These are phyloP conservation scores for Eunapius fragilis DNA, from an alignment of 37 sponge, comb jelly and placozoan genomes.

Conservation along the genomic window DNA sequence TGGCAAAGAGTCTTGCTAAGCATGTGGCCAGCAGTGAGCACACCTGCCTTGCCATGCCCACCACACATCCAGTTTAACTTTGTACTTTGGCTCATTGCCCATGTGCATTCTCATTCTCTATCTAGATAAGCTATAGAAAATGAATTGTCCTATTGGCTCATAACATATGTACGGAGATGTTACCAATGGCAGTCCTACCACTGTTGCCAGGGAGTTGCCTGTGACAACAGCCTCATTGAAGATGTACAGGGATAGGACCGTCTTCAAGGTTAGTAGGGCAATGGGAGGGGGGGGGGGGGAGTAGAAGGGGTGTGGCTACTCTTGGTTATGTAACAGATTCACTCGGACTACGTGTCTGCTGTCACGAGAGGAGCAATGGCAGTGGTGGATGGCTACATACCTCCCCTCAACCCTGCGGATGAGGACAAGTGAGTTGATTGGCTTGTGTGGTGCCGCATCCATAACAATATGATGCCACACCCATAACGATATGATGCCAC, in stretches of 20 bases:
- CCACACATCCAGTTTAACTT: too few relatives aligned
- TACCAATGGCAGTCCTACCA: too few relatives aligned
- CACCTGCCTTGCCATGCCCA: too few relatives aligned
- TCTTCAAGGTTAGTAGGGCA: conserved; percentile 69
- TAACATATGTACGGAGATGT: too few relatives aligned
- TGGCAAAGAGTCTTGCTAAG: too few relatives aligned
- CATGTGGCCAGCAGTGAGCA: too few relatives aligned
- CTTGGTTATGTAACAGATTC: conserved; percentile 38
- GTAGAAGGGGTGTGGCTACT: background rate
- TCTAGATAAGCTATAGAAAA: too few relatives aligned
- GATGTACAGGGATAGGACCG: conserved; percentile 75
- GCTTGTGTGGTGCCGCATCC: background rate
- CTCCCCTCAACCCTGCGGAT: conserved; percentile 90
- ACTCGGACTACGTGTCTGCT: conserved; percentile 82
- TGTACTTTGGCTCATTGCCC: too few relatives aligned
- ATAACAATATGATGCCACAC: too few relatives aligned
- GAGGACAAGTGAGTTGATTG: conserved; percentile 66
- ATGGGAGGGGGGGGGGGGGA: background rate
- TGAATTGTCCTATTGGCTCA: too few relatives aligned
- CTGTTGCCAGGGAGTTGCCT: conserved; percentile 81
- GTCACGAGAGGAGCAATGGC: conserved; percentile 84
- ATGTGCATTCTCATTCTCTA: too few relatives aligned
- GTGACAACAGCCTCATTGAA: conserved; percentile 44
- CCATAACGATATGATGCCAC: too few relatives aligned
- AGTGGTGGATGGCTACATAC: conserved; percentile 87